Evolutionary conservation across 2,797 vertebrate species (phyloP), one percentile per base, ranked within the genome.

Genomic region (Onychomys arenicola): DNA sequence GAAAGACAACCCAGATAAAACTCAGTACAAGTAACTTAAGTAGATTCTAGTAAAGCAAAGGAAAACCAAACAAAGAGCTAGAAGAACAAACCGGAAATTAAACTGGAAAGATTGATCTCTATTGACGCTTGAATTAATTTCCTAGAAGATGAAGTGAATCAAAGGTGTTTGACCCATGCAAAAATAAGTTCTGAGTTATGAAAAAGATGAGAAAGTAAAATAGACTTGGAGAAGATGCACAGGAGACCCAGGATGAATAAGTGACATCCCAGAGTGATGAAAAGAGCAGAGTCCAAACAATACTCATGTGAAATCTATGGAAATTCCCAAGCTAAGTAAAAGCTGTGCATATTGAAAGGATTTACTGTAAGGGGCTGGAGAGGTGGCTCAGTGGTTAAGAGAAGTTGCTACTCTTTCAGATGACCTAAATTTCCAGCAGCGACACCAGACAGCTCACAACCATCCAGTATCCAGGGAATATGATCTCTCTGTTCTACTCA

Each of bases 71-170:
- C 23, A 91, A 85, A 85, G 75, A 92, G 21, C 78, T 76, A 6
- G 40, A 92, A 46, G 34, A 85, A 29, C 25, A 83, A 89, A 94
- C 85, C n/a, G 63, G 5, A 52, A 92, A 75, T 65, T 27, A 67
- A 59, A 67, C 5, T 73, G 34, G 57, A 89, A 76, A 71, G 49
- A 89, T 46, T 57, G 63, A 55, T 86, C 75, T 91, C 69, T 77
- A 81, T 77, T 80, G 65, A 49, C 89, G 34, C 59, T 92, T 94
- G 83, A 89, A 71, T 73, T 96, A 25, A 25, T 92, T 21, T 73
- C 63, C n/a, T 76, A 37, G 82, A 93, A 78, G 21, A 93, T 63
- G 59, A 89, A 81, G 23, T 73, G 37, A 91, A 49, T 46, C 71
- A 82, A 94, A 92, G 89, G 17, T 32, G 27, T 25, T 78, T 76